Conservation (phyloP, 2,113 vertebrate species). For the Amia ocellicauda region DNA sequence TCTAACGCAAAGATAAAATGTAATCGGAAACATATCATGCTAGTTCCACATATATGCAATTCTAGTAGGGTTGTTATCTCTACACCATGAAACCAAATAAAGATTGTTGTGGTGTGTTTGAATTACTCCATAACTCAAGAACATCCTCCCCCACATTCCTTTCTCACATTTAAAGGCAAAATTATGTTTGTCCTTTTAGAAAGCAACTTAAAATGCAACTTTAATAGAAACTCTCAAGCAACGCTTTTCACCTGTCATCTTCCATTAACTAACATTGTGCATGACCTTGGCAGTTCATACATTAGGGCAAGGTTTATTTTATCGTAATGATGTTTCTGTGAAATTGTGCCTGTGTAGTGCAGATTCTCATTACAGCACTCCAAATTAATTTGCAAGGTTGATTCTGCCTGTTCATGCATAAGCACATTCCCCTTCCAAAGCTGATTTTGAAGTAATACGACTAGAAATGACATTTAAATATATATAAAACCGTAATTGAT, state of each 20-base stretch:
- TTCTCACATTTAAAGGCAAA: conserved; percentile 3
- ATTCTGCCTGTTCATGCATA: conserved; percentile 61
- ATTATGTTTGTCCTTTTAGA: conserved; percentile 12
- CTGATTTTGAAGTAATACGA: conserved; percentile 15
- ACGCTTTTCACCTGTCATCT: conserved; percentile 71
- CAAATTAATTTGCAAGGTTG: conserved; percentile 71
- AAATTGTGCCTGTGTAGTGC: conserved; percentile 63
- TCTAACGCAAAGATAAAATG: too few relatives aligned
- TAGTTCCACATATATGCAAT: too few relatives aligned
- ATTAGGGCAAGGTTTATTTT: conserved; percentile 48
- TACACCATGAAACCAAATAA: background rate
- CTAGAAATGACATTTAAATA: conserved; percentile 13
- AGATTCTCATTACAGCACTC: conserved; percentile 67
- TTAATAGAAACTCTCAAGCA: conserved; percentile 58
- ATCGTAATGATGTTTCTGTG: conserved; percentile 70
- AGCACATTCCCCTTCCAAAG: conserved; percentile 27
- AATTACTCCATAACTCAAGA: background rate
- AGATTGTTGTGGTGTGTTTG: background rate
- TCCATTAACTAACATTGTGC: conserved; percentile 57
- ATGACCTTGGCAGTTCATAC: conserved; percentile 62
- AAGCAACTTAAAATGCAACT: conserved; percentile 46
- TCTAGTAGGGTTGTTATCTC: background rate
- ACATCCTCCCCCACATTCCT: background rate
- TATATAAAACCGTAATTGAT: background rate
- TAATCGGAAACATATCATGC: too few relatives aligned